Percentiles rank a stretch among this genome's conserved stretches.
phyloP scores from a whole-genome alignment of 2,888 invertebrate species.

The Agonopterix arenella region DNA sequence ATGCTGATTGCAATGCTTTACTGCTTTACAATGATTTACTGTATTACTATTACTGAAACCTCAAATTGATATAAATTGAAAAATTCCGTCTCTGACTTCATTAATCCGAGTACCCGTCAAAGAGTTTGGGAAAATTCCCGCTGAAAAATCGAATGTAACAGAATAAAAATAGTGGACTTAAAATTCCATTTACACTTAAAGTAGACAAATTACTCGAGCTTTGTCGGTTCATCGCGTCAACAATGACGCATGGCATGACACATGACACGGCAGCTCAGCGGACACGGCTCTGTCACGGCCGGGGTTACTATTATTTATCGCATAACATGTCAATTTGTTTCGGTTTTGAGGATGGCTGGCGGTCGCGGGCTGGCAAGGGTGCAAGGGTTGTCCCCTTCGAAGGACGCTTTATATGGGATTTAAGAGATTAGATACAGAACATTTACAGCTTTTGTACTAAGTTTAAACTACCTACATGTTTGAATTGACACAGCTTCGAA shows the following conservation, averaged over 20 bases:
- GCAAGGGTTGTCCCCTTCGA: conserved; percentile 10
- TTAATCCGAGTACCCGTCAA: background rate
- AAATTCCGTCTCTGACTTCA: background rate
- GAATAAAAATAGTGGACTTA: background rate
- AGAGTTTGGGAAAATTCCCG: background rate
- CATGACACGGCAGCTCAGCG: background rate
- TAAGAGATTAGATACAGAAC: too few relatives aligned
- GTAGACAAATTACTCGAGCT: conserved; percentile 5
- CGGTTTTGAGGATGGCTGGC: conserved; percentile 28
- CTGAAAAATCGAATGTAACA: background rate
- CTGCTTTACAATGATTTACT: too few relatives aligned
- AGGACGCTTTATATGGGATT: background rate
- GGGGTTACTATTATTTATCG: conserved; percentile 38
- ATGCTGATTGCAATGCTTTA: too few relatives aligned
- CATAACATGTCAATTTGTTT: conserved; percentile 48
- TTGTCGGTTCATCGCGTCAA: conserved; percentile 4
- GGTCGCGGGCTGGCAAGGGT: conserved; percentile 17
- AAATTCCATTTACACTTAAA: conserved; percentile 2
- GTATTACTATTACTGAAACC: too few relatives aligned
- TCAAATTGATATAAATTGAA: too few relatives aligned
- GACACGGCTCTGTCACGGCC: background rate
- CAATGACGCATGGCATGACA: conserved; percentile 1
- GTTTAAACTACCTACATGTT: too few relatives aligned
- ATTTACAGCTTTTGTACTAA: too few relatives aligned
- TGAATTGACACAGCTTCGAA: too few relatives aligned